A percentile compares a stretch with the other conserved stretches of the same genome.
These are phyloP conservation scores for Leguminivora glycinivorella DNA, from an alignment of 1,140 invertebrate species.

Conservation along the genomic window DNA sequence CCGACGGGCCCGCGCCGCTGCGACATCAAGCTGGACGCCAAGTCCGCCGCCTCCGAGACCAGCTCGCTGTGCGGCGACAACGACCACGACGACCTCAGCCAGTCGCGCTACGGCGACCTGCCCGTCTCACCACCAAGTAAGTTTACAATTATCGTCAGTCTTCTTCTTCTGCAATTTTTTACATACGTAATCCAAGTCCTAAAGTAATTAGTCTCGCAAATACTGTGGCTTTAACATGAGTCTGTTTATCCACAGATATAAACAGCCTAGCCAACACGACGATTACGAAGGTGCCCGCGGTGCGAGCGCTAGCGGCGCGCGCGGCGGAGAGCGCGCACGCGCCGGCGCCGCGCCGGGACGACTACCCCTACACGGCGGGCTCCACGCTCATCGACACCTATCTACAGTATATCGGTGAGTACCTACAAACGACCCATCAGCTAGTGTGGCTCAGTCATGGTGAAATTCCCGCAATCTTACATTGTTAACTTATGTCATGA, in stretches of 20 bases:
- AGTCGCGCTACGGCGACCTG: slow-evolving; percentile 71
- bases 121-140: slow-evolving; percentile 78
- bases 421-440: neutral
- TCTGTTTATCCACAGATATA: slow-evolving; percentile 69
- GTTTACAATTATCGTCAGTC: slow-evolving; percentile 30
- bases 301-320: slow-evolving; percentile 80
- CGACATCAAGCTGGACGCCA: slow-evolving; percentile 87
- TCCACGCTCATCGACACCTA: slow-evolving; percentile 91
- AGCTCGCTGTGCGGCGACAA: slow-evolving; percentile 87
- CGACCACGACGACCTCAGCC: slow-evolving; percentile 89
- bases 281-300: slow-evolving; percentile 79
- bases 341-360: slow-evolving; percentile 67
- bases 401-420: slow-evolving; percentile 89
- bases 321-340: slow-evolving; percentile 54
- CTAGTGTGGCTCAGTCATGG: neutral
- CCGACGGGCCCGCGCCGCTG: slow-evolving; percentile 89
- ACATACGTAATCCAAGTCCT: no score
- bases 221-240: neutral
- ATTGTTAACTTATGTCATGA: slow-evolving; percentile 5
- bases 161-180: no score
- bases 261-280: slow-evolving; percentile 80
- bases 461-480: neutral
- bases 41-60: slow-evolving; percentile 83
- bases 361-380: slow-evolving; percentile 80
- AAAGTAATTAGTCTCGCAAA: no score